phyloP scores from a whole-genome alignment of 2,888 invertebrate species.

The Apocheima hispidaria region DNA sequence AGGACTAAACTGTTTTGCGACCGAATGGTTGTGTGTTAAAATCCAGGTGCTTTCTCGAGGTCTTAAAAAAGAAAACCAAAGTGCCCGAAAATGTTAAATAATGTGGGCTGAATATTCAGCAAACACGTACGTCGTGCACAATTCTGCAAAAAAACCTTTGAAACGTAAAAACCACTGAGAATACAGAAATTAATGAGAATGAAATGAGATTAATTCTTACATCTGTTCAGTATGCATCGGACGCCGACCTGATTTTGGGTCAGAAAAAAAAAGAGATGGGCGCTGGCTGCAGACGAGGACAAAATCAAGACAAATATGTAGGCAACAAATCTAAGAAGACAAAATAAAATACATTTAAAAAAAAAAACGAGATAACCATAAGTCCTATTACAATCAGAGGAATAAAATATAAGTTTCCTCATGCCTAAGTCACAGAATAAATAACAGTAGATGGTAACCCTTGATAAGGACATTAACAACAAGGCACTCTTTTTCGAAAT shows the following conservation, averaged over 20 bases:
- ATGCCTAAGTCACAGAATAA: not conserved
- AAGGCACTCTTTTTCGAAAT: conserved; percentile 7
- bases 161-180: too few relatives aligned
- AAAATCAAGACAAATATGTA: not conserved
- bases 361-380: too few relatives aligned
- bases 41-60: not conserved
- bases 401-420: not conserved
- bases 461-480: conserved; percentile 3
- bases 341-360: not conserved
- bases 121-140: too few relatives aligned
- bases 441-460: not conserved
- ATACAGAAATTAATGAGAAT: too few relatives aligned
- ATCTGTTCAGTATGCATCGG: not conserved
- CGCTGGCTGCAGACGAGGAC: not conserved
- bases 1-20: not conserved
- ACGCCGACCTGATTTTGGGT: not conserved
- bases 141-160: too few relatives aligned
- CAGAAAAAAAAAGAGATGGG: not conserved
- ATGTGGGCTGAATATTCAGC: not conserved
- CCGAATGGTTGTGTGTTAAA: not conserved
- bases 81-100: not conserved
- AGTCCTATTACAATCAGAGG: not conserved
- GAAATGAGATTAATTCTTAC: not conserved
- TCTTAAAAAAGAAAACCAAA: not conserved
- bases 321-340: not conserved